Conservation (phyloP, 2,797 vertebrate genomes). For the Darevskia mixta region DNA sequence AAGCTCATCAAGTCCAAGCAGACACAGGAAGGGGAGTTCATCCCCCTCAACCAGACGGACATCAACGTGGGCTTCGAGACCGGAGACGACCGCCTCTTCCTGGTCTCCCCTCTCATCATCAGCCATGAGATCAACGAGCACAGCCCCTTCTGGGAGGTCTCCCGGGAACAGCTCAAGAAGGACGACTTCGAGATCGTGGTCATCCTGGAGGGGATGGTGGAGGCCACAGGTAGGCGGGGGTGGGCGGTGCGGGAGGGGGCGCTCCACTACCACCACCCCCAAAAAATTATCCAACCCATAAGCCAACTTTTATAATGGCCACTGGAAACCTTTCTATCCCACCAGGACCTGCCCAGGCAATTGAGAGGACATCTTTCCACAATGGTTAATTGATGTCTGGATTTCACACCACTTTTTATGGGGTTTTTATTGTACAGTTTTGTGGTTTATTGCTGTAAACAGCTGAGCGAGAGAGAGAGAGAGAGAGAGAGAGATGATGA, state of each 20-base stretch:
- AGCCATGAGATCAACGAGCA: constrained; percentile 92
- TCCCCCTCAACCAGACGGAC: constrained; percentile 97
- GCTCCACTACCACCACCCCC: not conserved
- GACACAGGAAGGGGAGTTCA: constrained; percentile 97
- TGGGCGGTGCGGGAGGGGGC: no score
- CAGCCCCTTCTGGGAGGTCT: constrained; percentile 96
- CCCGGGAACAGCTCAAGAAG: constrained; percentile 90
- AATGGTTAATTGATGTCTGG: no score
- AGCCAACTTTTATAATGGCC: no score
- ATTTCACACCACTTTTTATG: no score
- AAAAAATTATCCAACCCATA: not conserved
- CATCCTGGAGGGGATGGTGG: constrained; percentile 98
- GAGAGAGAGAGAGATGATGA: no score
- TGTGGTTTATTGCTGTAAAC: no score
- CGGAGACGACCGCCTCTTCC: constrained; percentile 94
- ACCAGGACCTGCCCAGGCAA: no score
- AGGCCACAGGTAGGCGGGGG: constrained; percentile 88
- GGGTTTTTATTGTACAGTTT: no score
- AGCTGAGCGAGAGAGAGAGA: no score
- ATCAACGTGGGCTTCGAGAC: constrained; percentile 98
- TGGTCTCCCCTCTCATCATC: constrained; percentile 95
- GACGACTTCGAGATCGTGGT: constrained; percentile 98
- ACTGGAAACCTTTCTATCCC: no score
- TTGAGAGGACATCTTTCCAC: no score
- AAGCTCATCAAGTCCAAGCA: constrained; percentile 99